Percentiles rank a stretch among this genome's conserved stretches.
Conservation (phyloP, 2,888 invertebrate genomes). For the Lydus trimaculatus region DNA sequence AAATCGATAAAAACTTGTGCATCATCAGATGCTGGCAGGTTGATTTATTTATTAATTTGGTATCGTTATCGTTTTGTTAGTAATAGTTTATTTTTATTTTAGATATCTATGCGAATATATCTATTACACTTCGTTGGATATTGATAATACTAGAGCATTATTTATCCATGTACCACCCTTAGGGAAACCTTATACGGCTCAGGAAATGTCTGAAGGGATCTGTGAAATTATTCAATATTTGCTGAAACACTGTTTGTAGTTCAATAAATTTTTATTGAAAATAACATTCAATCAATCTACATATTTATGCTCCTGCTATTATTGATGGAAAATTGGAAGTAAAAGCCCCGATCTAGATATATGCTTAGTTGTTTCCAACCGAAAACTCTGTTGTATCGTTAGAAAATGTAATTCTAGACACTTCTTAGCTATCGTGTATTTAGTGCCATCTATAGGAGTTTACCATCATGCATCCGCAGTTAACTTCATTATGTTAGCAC, state of each 20-base stretch:
- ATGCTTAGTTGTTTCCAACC: too few species aligned
- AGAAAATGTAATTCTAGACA: too few species aligned
- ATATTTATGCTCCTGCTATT: too few species aligned
- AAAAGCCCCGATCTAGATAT: too few species aligned
- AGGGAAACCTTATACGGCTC: slow-evolving; percentile 65
- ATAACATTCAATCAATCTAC: background rate
- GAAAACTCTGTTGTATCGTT: too few species aligned
- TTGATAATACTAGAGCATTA: slow-evolving; percentile 67
- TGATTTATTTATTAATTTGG: slow-evolving; percentile 30
- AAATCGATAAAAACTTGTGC: slow-evolving; percentile 59
- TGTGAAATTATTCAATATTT: slow-evolving; percentile 56
- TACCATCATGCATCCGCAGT: too few species aligned
- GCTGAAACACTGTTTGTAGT: background rate
- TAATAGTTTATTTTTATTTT: slow-evolving; percentile 37
- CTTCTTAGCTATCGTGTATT: too few species aligned
- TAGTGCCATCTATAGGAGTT: too few species aligned
- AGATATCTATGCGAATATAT: slow-evolving; percentile 86
- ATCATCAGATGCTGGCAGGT: slow-evolving; percentile 74
- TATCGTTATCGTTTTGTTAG: slow-evolving; percentile 9
- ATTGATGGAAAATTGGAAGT: too few species aligned
- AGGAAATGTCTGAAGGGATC: slow-evolving; percentile 67
- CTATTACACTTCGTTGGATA: slow-evolving; percentile 77
- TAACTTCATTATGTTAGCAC: too few species aligned
- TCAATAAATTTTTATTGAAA: background rate
- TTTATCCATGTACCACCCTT: slow-evolving; percentile 84